These are phyloP conservation scores for Mandrillus leucophaeus DNA, from an alignment of 2,113 vertebrate species.

Conservation along the genomic window DNA sequence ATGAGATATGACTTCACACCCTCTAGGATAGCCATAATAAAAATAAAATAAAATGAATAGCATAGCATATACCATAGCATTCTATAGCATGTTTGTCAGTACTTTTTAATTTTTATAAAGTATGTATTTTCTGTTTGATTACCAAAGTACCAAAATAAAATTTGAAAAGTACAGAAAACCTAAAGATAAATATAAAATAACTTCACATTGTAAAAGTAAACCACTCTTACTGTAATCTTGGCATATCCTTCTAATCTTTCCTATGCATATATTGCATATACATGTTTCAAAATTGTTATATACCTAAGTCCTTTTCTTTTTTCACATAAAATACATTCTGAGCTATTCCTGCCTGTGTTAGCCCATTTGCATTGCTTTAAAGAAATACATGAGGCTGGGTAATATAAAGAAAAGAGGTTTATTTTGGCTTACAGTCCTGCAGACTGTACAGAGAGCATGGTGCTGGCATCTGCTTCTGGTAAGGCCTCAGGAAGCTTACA, in stretches of 20 bases:
- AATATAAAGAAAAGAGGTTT: no score
- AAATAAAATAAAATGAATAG: background rate
- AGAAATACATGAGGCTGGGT: no score
- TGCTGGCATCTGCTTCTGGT: no score
- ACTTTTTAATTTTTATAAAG: background rate
- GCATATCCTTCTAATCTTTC: background rate
- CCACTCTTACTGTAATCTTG: background rate
- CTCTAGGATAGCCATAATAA: background rate
- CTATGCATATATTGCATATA: background rate
- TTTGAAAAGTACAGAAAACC: background rate
- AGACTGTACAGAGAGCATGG: no score
- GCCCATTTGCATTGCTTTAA: no score
- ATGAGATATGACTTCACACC: background rate
- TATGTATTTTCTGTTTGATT: background rate
- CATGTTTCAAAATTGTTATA: background rate
- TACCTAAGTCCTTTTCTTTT: background rate
- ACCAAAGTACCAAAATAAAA: background rate
- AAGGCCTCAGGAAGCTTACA: no score
- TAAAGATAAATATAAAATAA: constrained; percentile 9
- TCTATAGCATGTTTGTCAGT: background rate
- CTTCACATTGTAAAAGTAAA: background rate
- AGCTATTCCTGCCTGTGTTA: constrained; percentile 8
- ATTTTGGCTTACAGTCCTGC: no score
- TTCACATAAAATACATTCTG: background rate
- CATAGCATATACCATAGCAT: background rate